Evolutionary conservation across 2,888 invertebrate species (phyloP).

Genomic region (Agriopis aurantiaria): DNA sequence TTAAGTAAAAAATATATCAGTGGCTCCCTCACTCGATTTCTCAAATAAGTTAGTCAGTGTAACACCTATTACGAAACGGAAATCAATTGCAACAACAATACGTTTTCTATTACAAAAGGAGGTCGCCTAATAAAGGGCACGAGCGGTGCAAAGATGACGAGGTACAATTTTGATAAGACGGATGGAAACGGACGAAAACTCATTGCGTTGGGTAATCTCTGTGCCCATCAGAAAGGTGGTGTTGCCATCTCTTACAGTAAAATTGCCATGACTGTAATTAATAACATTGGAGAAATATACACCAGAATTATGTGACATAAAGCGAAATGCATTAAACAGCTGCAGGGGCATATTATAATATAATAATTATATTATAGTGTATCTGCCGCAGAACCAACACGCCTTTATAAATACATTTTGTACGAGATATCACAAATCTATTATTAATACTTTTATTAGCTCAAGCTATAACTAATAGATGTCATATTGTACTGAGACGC

Average conservation of each 20-base stretch:
- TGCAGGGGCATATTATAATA: no score
- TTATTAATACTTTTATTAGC: no score
- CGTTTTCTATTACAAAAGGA: slow-evolving; percentile 43
- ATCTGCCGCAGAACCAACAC: no score
- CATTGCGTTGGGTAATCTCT: slow-evolving; percentile 40
- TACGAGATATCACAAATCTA: no score
- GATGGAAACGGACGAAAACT: slow-evolving; percentile 43
- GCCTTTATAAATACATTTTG: no score
- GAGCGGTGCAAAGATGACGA: slow-evolving; percentile 36
- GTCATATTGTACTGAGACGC: no score
- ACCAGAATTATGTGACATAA: no score
- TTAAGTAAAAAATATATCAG: neutral
- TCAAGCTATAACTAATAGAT: no score
- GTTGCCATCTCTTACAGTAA: slow-evolving; percentile 8
- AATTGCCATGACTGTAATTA: neutral
- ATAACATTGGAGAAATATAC: neutral
- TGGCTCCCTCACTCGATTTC: neutral
- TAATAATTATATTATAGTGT: no score
- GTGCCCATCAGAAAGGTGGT: slow-evolving; percentile 40
- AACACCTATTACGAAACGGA: slow-evolving; percentile 41
- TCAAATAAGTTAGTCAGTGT: slow-evolving; percentile 3
- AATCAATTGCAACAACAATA: slow-evolving; percentile 44
- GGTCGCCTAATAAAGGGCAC: slow-evolving; percentile 42
- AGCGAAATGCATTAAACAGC: no score
- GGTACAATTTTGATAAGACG: slow-evolving; percentile 42